These are phyloP conservation scores for Galendromus occidentalis DNA, from an alignment of 1,140 invertebrate genomes.

Conservation along the genomic window DNA sequence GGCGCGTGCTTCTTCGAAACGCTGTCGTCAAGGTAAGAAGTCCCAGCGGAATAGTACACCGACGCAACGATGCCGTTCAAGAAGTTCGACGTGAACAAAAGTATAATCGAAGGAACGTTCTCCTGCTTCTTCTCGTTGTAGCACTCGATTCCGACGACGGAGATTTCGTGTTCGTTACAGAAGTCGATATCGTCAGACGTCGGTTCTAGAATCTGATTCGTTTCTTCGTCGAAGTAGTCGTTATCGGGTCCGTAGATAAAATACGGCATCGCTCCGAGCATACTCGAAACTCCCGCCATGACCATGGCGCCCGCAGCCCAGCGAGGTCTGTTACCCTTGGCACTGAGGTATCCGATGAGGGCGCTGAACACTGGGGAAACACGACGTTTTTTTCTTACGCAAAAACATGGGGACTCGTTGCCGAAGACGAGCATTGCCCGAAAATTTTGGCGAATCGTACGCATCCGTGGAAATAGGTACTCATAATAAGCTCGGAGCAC, in stretches of 20 bases:
- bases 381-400: slow-evolving; percentile 1
- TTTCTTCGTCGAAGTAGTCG: slow-evolving; percentile 26
- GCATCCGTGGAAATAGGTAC: too few relatives aligned
- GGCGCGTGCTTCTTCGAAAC: slow-evolving; percentile 18
- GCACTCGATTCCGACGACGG: neutral
- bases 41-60: neutral
- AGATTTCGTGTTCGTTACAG: neutral
- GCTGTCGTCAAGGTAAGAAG: slow-evolving; percentile 19
- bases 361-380: slow-evolving; percentile 15
- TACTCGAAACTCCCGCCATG: slow-evolving; percentile 43
- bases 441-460: too few relatives aligned
- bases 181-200: slow-evolving; percentile 1
- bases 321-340: slow-evolving; percentile 41
- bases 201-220: slow-evolving; percentile 28
- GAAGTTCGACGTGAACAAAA: neutral
- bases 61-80: neutral
- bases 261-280: slow-evolving; percentile 42
- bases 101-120: neutral
- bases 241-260: slow-evolving; percentile 41
- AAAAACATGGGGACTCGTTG: too few relatives aligned
- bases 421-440: too few relatives aligned
- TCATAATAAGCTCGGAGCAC: too few relatives aligned
- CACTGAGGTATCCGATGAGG: slow-evolving; percentile 43
- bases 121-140: neutral
- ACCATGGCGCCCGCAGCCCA: slow-evolving; percentile 47